Evolutionary conservation across 2,888 invertebrate genomes (phyloP), one percentile per base, ranked within the genome.

Genomic region (Thalpophila matura): DNA sequence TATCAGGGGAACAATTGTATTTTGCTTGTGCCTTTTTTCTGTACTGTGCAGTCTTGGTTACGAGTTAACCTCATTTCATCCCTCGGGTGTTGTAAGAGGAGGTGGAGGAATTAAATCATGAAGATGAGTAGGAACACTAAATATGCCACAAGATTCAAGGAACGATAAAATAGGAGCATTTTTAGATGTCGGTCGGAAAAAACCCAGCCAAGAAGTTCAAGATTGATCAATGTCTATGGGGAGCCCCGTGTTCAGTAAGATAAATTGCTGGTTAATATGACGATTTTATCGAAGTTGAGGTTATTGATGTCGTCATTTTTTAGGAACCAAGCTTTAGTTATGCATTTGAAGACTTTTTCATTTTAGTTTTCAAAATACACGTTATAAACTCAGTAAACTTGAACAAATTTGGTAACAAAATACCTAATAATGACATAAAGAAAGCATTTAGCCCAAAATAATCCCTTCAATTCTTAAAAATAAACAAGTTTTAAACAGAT

Each of bases 1-100:
- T 66, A 59, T 26, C 72, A 16, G 12, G 70, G 70, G 70, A 72
- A 60, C 56, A 60, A 59, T 71, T 60, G 55, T 47, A 50, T 59
- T 65, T 54, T 40, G 27, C 58, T 56, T 65, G 51, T 59, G 38
- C 35, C 42, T 59, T 65, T 70, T 71, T 70, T 58, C 46, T 43
- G 31, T 31, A 53, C 47, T 50, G n/a, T 35, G 42, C 31, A 42
- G 31, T 64, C 64, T 70, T 64, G 42, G 46, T 12, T 56, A 35
- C 38, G 6, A 64, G 65, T 60, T 65, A 71, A 71, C 51, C 43
- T 49, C 14, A 53, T 63, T 5, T 18, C 5, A 26, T 53, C 69
- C 55, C 72, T 24, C 31, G 55, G 35, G 70, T 14, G 43, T 24
- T 65, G 33, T 71, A 51, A 63, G 22, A 20, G n/a, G 24, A 40